phyloP scores from a whole-genome alignment of 2,797 vertebrate species.

The Taeniopygia guttata region DNA sequence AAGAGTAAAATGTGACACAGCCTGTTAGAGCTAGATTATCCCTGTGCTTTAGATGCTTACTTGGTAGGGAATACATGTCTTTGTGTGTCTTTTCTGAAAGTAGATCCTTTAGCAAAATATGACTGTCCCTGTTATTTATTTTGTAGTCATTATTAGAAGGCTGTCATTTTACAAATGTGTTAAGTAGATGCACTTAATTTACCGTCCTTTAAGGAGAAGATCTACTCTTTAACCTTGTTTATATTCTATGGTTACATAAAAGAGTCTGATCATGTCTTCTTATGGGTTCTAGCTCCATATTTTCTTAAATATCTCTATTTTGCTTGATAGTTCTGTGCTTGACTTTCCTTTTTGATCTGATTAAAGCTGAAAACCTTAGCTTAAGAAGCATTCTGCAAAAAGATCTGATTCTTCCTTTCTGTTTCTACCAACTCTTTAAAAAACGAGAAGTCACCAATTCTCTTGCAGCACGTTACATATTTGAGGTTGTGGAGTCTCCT shows the following conservation, averaged over 20 bases:
- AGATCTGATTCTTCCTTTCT: background rate
- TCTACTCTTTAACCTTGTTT: background rate
- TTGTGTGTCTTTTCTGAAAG: background rate
- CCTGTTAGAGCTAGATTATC: background rate
- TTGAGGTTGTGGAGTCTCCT: background rate
- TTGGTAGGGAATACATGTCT: background rate
- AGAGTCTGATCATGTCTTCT: background rate
- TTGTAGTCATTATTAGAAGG: background rate
- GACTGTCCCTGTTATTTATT: background rate
- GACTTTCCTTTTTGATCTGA: background rate
- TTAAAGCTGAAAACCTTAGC: background rate
- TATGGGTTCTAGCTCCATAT: background rate
- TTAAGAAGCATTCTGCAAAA: background rate
- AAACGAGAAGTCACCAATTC: accelerated
- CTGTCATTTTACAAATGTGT: background rate
- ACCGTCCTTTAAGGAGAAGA: background rate
- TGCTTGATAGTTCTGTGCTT: background rate
- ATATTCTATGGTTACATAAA: background rate
- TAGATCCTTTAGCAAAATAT: background rate
- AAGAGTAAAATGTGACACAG: background rate
- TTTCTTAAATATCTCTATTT: background rate
- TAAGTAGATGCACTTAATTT: background rate
- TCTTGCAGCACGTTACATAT: background rate
- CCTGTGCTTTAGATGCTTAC: background rate
- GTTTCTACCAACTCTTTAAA: background rate